A percentile compares a stretch with the other conserved stretches of the same genome.
phyloP scores from a whole-genome alignment of 2,113 vertebrate genomes.

The Phasianus colchicus region DNA sequence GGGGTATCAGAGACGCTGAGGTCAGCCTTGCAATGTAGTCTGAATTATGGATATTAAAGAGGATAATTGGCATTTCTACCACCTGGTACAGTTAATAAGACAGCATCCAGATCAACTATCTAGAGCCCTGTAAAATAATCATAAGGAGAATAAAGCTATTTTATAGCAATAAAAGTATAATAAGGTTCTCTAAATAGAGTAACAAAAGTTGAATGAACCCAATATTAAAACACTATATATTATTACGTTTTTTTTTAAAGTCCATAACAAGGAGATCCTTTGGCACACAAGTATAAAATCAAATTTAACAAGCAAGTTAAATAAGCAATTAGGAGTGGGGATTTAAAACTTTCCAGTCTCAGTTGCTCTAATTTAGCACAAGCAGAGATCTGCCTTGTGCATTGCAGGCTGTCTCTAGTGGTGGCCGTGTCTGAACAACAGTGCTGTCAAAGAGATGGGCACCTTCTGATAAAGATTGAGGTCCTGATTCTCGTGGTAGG shows the following conservation, averaged over 20 bases:
- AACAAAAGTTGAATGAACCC: conserved; percentile 53
- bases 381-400: not conserved
- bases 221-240: conserved; percentile 56
- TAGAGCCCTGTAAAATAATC: conserved; percentile 67
- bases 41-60: conserved; percentile 66
- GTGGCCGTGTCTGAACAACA: not conserved
- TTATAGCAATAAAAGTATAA: conserved; percentile 61
- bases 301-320: conserved; percentile 73
- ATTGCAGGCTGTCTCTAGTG: not conserved
- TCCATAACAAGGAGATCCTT: conserved; percentile 74
- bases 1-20: conserved; percentile 46
- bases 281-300: conserved; percentile 68
- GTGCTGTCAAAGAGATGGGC: accelerated
- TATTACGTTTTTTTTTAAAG: conserved; percentile 58
- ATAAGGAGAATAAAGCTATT: conserved; percentile 55
- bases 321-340: conserved; percentile 66
- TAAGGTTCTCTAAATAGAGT: conserved; percentile 64
- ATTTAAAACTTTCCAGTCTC: conserved; percentile 61
- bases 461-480: not conserved
- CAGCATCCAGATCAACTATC: conserved; percentile 63
- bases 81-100: conserved; percentile 65
- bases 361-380: conserved; percentile 41
- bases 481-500: not conserved
- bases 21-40: conserved; percentile 56
- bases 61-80: conserved; percentile 63